Conservation (phyloP, 2,797 vertebrate genomes). For the Thripadectes ignobilis region DNA sequence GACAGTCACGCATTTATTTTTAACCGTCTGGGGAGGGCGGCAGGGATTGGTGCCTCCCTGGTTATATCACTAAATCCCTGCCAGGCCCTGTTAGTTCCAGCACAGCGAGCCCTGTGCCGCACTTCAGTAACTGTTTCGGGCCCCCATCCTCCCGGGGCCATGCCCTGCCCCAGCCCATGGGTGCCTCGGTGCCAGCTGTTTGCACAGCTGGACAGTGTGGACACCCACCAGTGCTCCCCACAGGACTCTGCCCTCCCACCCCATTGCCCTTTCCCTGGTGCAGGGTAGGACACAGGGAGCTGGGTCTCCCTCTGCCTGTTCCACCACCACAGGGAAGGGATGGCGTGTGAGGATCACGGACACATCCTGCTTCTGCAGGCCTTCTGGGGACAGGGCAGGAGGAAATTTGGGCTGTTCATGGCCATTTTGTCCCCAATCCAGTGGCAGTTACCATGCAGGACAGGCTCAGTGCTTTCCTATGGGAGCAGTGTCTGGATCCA, state of each 20-base stretch:
- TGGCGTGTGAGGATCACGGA: fast-evolving
- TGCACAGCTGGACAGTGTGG: fast-evolving
- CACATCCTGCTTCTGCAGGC: neutral
- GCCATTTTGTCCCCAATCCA: fast-evolving
- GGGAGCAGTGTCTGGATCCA: fast-evolving
- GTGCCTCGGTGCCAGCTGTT: neutral
- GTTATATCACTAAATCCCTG: constrained; percentile 73
- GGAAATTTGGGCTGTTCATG: neutral
- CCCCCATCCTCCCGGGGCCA: fast-evolving
- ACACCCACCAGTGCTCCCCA: neutral
- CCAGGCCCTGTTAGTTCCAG: constrained; percentile 69
- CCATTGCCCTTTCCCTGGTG: neutral
- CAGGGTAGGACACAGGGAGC: neutral
- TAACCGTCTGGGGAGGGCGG: constrained; percentile 45
- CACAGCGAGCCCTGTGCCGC: neutral
- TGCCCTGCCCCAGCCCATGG: fast-evolving
- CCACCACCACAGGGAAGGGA: neutral
- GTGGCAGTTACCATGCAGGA: neutral
- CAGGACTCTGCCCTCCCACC: neutral
- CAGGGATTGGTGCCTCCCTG: constrained; percentile 62
- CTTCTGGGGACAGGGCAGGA: neutral
- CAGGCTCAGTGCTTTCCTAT: neutral
- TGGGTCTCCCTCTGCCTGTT: fast-evolving
- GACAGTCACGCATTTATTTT: constrained; percentile 68
- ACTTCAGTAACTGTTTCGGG: constrained; percentile 54